Evolutionary conservation across 2,113 vertebrate genomes (phyloP).

Genomic region (Notarius quadriscutis): DNA sequence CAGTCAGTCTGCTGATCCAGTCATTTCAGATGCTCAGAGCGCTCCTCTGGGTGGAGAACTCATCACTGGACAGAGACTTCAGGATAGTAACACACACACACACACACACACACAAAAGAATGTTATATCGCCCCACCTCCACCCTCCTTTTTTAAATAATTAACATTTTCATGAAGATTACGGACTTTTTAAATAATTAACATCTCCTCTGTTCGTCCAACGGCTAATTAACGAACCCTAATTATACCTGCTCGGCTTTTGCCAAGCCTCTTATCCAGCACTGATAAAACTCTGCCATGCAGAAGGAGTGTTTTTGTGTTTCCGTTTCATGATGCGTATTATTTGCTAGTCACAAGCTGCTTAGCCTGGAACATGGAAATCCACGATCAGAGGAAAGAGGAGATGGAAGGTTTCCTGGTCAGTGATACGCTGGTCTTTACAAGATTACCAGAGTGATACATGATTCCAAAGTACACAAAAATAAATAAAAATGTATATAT

Average conservation of each 20-base stretch:
- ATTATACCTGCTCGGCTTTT: constrained; percentile 35
- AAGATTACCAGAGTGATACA: no score
- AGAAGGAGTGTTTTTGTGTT: background rate
- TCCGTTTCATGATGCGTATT: background rate
- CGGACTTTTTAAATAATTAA: constrained; percentile 34
- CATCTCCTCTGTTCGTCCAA: constrained; percentile 38
- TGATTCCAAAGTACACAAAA: no score
- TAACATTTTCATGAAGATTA: constrained; percentile 4
- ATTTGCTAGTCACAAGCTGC: background rate
- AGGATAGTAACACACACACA: background rate
- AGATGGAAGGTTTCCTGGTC: no score
- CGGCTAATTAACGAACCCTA: constrained; percentile 44
- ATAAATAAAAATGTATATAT: no score
- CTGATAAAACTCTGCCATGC: background rate
- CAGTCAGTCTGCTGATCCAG: constrained; percentile 25
- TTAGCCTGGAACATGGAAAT: no score
- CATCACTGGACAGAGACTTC: constrained; percentile 20
- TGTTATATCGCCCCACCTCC: background rate
- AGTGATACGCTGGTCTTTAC: no score
- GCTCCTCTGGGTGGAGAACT: constrained; percentile 12
- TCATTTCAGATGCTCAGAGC: constrained; percentile 27
- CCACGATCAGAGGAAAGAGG: no score
- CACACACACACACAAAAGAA: background rate
- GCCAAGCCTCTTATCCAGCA: background rate
- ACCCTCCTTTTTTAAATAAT: background rate